These are phyloP conservation scores for Caenorhabditis virilis DNA, from an alignment of 2,888 invertebrate genomes.

Conservation along the genomic window DNA sequence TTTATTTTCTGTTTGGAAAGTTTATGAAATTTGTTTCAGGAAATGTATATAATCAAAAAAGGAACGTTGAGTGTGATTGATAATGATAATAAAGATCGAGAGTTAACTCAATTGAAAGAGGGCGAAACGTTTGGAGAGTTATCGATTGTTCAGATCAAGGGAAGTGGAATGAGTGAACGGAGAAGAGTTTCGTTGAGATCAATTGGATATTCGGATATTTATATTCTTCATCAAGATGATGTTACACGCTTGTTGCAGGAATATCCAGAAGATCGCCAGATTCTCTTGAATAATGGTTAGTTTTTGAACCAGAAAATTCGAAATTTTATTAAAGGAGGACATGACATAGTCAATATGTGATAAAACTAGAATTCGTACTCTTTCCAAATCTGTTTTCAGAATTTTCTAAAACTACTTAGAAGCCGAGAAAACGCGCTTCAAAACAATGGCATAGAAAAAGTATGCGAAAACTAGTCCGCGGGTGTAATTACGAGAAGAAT, in stretches of 20 bases:
- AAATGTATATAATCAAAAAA: conserved; percentile 62
- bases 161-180: conserved; percentile 39
- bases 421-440: too few species aligned
- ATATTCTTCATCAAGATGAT: conserved; percentile 61
- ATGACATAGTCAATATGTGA: too few species aligned
- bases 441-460: too few species aligned
- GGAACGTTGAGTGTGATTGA: conserved; percentile 51
- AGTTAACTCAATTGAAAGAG: conserved; percentile 38
- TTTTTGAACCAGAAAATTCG: background rate
- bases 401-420: too few species aligned
- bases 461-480: too few species aligned
- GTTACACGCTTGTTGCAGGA: conserved; percentile 44
- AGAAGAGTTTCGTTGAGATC: conserved; percentile 24
- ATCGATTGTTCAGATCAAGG: conserved; percentile 48
- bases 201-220: conserved; percentile 62
- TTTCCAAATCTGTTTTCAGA: too few species aligned
- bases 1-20: background rate
- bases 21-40: conserved; percentile 22
- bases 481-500: too few species aligned
- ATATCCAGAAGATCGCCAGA: conserved; percentile 44
- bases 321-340: background rate
- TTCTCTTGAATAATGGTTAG: conserved; percentile 50
- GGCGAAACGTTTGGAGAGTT: conserved; percentile 61
- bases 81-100: conserved; percentile 33
- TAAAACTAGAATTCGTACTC: too few species aligned